phyloP scores from a whole-genome alignment of 2,113 vertebrate genomes.

The Speoplatyrhinus poulsoni region DNA sequence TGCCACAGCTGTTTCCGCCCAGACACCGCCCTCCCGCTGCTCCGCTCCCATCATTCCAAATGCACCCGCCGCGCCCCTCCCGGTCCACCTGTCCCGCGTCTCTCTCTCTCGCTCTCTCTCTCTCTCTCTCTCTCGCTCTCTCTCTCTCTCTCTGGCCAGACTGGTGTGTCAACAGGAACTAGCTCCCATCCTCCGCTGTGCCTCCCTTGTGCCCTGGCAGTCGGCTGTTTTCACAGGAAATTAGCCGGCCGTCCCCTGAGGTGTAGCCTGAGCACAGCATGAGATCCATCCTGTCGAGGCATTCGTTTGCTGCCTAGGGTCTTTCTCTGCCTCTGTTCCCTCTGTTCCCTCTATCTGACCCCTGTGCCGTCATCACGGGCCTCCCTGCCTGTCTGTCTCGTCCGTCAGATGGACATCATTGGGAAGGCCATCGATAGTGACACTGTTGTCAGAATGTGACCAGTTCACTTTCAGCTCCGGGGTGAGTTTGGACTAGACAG shows the following conservation, averaged over 20 bases:
- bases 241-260: conserved; percentile 70
- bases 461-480: conserved; percentile 13
- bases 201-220: conserved; percentile 46
- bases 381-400: conserved; percentile 19
- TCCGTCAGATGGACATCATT: conserved; percentile 39
- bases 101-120: conserved; percentile 19
- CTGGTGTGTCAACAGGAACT: conserved; percentile 19
- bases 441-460: conserved; percentile 29
- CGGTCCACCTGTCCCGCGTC: conserved; percentile 29
- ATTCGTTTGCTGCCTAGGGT: conserved; percentile 48
- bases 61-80: conserved; percentile 1
- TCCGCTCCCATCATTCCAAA: neutral
- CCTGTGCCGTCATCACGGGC: conserved; percentile 33
- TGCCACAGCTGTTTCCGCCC: conserved; percentile 40
- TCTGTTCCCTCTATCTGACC: conserved; percentile 19
- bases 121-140: neutral
- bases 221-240: conserved; percentile 74
- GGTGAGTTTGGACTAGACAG: conserved; percentile 13
- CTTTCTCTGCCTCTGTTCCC: neutral
- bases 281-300: conserved; percentile 70
- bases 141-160: neutral
- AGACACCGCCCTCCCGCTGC: conserved; percentile 19
- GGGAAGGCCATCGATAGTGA: conserved; percentile 17
- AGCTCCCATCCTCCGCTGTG: conserved; percentile 26
- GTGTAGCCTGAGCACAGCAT: conserved; percentile 58